Percentiles rank a stretch among this genome's conserved stretches.
Conservation (phyloP, 2,113 vertebrate genomes). For the Cepphus grylle region DNA sequence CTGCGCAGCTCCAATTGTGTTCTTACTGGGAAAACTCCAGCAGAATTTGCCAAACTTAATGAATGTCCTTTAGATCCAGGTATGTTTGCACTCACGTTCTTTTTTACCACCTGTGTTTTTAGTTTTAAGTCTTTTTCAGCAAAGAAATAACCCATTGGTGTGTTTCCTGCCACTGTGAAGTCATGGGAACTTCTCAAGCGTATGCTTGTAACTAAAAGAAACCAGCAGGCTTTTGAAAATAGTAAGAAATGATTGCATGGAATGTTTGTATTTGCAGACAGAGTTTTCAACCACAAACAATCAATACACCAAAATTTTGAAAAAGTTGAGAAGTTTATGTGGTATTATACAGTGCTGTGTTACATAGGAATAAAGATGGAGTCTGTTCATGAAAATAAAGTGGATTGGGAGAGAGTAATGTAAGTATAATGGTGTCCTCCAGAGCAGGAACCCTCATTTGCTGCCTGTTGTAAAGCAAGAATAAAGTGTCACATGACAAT, state of each 20-base stretch:
- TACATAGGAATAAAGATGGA: background rate
- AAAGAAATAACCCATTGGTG: background rate
- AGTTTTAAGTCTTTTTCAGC: background rate
- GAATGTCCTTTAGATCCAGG: slow-evolving; percentile 98
- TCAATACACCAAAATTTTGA: background rate
- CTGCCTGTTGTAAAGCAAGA: background rate
- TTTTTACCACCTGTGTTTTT: background rate
- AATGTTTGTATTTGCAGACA: background rate
- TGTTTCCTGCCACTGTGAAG: background rate
- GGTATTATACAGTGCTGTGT: background rate
- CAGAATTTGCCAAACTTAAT: slow-evolving; percentile 95
- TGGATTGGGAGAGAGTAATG: background rate
- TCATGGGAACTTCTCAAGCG: background rate
- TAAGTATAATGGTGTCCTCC: background rate
- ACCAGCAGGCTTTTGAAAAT: background rate
- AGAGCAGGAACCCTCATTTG: background rate
- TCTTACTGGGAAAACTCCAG: slow-evolving; percentile 90
- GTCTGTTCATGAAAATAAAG: background rate
- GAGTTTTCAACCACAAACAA: background rate
- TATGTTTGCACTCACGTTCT: background rate
- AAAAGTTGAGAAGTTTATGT: background rate
- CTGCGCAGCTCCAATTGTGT: slow-evolving; percentile 96
- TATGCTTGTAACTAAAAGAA: background rate
- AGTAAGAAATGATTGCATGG: background rate
- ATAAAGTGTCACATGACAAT: background rate